Base-by-base conservation (phyloP, 2,797 vertebrate genomes). In the Gypaetus barbatus region DNA sequence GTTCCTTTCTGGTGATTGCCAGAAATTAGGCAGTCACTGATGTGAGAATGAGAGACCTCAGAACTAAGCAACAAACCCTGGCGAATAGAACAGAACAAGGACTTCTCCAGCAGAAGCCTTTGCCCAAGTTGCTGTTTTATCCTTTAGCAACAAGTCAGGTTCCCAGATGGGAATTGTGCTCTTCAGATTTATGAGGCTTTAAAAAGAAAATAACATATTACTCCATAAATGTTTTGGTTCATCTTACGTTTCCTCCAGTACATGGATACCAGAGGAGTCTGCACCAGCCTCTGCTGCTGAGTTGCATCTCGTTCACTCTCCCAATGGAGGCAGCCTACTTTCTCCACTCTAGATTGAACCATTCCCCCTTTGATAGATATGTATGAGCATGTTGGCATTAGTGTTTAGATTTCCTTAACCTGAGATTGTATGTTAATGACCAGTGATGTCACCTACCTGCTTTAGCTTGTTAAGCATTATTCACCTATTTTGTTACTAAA, bases 361-460 rank as follows among this genome's bases (percentile, higher is more conserved):
- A 1, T 46, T 46, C 35, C 68, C 46, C 90, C 84, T 90, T 63
- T 11, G 77, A 13, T 65, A 49, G 77, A 43, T 93, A 89, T 76
- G 88, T 97, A 97, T 17, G 94, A 97, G 97, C 97, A 98, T 96
- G 97, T 95, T 94, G 56, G 96, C 97, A 58, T 92, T 97, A 98
- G 97, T 51, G 63, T 87, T 96, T 97, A 97, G 97, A 56, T 66
- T 87, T 95, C 85, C 95, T 92, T 97, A 96, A 95, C 96, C 97
- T 71, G 35, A 70, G 68, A 46, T 90, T 71, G 60, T 98, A 97
- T 83, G 68, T 93, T 97, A 96, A 56, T 61, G 85, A 64, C 79
- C n/a, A 48, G 94, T 79, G 93, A 6, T n/a, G 80, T 12, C 94
- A 35, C 93, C 95, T 56, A 3, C 75, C 6, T 9, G 87, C 95